These are phyloP conservation scores for Crocuta crocuta DNA, from an alignment of 2,113 vertebrate genomes.

Conservation along the genomic window DNA sequence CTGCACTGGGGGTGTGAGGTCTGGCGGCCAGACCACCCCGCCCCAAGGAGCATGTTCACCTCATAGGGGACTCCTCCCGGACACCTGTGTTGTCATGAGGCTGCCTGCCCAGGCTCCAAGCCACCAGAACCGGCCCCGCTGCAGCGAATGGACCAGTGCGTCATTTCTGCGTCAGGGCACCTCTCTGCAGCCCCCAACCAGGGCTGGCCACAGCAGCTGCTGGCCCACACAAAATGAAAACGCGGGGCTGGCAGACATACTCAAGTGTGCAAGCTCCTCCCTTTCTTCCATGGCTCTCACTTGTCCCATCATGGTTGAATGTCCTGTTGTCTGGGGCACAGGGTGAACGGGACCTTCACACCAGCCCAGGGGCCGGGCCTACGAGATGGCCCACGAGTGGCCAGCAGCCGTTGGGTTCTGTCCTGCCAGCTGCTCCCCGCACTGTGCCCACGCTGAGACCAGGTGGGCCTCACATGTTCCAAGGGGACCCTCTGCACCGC, in stretches of 20 bases:
- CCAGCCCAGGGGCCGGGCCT: not conserved
- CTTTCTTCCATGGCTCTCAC: not conserved
- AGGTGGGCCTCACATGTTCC: not conserved
- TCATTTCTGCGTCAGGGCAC: not conserved
- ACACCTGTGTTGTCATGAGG: not conserved
- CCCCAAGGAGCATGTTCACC: not conserved
- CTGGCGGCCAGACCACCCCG: not conserved
- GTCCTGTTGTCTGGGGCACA: not conserved
- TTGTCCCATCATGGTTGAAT: not conserved
- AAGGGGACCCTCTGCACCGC: not conserved
- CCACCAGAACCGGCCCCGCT: not conserved
- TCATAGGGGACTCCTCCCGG: too few relatives aligned
- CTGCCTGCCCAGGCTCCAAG: not conserved
- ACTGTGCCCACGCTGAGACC: not conserved
- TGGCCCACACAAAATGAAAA: not conserved
- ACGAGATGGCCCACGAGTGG: not conserved
- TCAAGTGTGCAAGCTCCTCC: not conserved
- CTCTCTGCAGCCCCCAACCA: not conserved
- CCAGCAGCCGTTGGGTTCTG: not conserved
- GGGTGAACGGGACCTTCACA: not conserved
- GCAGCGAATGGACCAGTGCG: not conserved
- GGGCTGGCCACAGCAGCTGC: not conserved
- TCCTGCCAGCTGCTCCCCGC: not conserved
- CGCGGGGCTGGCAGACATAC: not conserved
- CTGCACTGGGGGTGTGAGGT: not conserved